Evolutionary conservation across 2,113 vertebrate species (phyloP), one percentile per base, ranked within the genome.

Genomic region (Mustela nigripes): DNA sequence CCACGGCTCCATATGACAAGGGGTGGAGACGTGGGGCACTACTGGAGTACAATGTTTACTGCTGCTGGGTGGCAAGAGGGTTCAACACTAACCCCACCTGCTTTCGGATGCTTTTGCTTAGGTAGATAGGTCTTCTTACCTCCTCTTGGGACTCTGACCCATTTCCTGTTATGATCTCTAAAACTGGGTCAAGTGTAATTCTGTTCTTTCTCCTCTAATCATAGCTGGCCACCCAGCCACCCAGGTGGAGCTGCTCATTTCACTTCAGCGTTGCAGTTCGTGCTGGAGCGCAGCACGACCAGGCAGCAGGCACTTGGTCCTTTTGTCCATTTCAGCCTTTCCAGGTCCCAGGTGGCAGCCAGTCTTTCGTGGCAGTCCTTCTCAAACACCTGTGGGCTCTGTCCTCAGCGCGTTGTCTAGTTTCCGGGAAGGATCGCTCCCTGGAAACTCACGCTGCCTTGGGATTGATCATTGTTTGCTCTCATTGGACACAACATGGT

Each of bases 91-190:
- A 65, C 12, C 36, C 12, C 28, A 33, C 22, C 18, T 26, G 33
- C 48, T 80, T 86, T 45, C 8, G 22, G 42, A 2, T 33, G 28
- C 60, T 69, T 42, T 71, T 92, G 69, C 80, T 92, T 67, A 26
- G n/a, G 24, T 19, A 65, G 48, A 33, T 48, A 82, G 74, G 74
- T 53, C 80, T 84, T 91, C 39, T 91, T 22, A n/a, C 88, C 31
- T 78, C 15, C 21, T 89, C 31, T 78, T 56, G 58, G 36, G 62
- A 67, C 76, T 92, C 50, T 79, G 92, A 79, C 60, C 82, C 78
- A 86, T 56, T 96, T 96, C 67, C 80, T 89, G 56, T 97, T 90
- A 31, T 92, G 78, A 78, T 89, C 94, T 81, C 89, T 80, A 45
- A 33, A 93, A 95, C 19, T 73, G 42, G 81, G 95, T 91, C 95